Evolutionary conservation across 2,113 vertebrate species (phyloP), one percentile per base, ranked within the genome.

Genomic region (Regulus satrapa): DNA sequence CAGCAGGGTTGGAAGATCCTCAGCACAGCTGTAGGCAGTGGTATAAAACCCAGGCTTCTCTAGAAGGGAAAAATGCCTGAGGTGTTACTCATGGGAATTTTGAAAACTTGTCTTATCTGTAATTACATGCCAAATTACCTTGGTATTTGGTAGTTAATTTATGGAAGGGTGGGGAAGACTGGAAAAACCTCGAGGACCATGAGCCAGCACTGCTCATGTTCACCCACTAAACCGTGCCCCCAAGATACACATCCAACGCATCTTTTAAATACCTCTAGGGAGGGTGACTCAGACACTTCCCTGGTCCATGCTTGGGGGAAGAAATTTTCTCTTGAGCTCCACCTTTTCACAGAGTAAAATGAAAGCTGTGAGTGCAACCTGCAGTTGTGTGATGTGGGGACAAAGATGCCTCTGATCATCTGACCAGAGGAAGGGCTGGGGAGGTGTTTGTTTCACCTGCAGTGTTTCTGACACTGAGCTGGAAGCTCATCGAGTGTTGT

Each of bases 51-150:
- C 79, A 89, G 74, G 56, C 83, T 96, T 96, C 81, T 97, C 64
- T 85, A 93, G 72, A 41, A 94, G 86, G 85, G 40, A 83, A 84
- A 76, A 90, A 89, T 80, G 31, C 36, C 78, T 93, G 62, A 8
- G 14, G 68, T 78, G 25, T 73, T 94, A 74, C 52, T 86, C 62
- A 23, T 32, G 76, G 94, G 87, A 92, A 88, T 95, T 94, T 15
- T 51, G 56, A 97, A 94, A 90, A 91, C 91, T 94, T 95, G 25
- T 94, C 63, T 74, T 79, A 81, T 94, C 90, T 97, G 80, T 96
- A 97, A 95, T 97, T 96, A 97, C 92, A 91, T 92, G 74, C 71
- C 38, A 89, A 97, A 94, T 97, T 34, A 83, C 82, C 10, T 2
- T 85, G 67, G 85, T 10, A 45, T 62, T 94, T 91, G 73, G 85